Base-by-base conservation (phyloP, 2,797 vertebrate genomes). In the Erpetoichthys calabaricus region DNA sequence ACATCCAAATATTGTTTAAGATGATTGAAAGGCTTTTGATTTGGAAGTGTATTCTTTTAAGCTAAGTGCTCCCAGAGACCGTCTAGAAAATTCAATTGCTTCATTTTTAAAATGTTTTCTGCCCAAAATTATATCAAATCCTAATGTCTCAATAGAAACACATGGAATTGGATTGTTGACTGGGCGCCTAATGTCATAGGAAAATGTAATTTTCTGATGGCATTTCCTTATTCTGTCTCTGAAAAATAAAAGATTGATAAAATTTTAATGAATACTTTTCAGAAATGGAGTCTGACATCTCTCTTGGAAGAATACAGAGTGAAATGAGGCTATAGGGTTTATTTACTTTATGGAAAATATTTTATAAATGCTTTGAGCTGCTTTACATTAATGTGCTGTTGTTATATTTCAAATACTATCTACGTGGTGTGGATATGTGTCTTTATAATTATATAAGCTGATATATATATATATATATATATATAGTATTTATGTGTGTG, bases 21-120 rank as follows among this genome's bases (percentile, higher is more conserved):
- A 91, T 96, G 94, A 98, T 94, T 96, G 94, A 98, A 97, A 95
- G 88, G 81, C 89, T 94, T 98, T 96, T 96, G 91, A 98, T 98
- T 94, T 92, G 80, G 85, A 91, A 95, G 92, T 94, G 90, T 93
- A 94, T 95, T 94, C 92, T 97, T 89, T 94, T 92, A 91, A 91
- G 89, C 87, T 96, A 97, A 98, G 94, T 98, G 94, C 92, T 96
- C 89, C 86, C 84, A 72, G 84, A 89, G 88, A 93, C 91, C 90
- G 91, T 92, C 84, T 85, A 90, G 89, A 86, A 94, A 95, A 98
- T 98, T 88, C 90, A 94, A 98, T 98, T 94, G 91, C 89, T 91
- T 88, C 84, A 92, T 94, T 95, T 86, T 86, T 90, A 87, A 64
- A 88, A 82, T 87, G 83, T 93, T 92, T 94, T 94, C 88, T 92